These are phyloP conservation scores for Himalopsyche anomala DNA, from an alignment of 2,888 invertebrate species.

Conservation along the genomic window DNA sequence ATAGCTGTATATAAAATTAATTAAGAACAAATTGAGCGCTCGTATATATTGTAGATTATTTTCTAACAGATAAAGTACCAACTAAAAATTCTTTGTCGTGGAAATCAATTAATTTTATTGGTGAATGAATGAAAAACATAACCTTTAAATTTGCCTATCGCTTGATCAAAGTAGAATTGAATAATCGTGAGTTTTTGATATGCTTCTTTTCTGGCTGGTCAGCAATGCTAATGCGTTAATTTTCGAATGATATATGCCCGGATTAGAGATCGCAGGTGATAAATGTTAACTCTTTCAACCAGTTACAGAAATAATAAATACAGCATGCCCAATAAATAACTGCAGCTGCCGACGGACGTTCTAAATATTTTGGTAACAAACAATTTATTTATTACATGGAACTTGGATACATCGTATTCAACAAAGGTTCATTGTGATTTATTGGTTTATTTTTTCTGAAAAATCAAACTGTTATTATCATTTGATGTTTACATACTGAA, in stretches of 20 bases:
- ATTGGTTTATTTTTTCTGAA: background rate
- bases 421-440: background rate
- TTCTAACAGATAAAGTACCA: no score
- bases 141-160: no score
- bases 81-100: no score
- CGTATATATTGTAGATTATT: no score
- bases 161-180: no score
- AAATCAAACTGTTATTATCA: background rate
- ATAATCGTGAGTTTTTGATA: no score
- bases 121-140: no score
- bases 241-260: constrained; percentile 46
- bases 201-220: background rate
- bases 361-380: constrained; percentile 52
- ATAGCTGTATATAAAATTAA: no score
- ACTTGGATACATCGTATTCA: background rate
- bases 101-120: no score
- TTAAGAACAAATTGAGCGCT: no score
- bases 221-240: constrained; percentile 22
- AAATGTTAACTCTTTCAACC: constrained; percentile 29
- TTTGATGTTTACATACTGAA: no score
- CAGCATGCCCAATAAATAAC: constrained; percentile 19
- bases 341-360: constrained; percentile 45
- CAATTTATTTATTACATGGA: constrained; percentile 9
- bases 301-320: constrained; percentile 32
- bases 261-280: constrained; percentile 48